Conservation (phyloP, 2,113 vertebrate species). For the Ancistrus triradiatus region DNA sequence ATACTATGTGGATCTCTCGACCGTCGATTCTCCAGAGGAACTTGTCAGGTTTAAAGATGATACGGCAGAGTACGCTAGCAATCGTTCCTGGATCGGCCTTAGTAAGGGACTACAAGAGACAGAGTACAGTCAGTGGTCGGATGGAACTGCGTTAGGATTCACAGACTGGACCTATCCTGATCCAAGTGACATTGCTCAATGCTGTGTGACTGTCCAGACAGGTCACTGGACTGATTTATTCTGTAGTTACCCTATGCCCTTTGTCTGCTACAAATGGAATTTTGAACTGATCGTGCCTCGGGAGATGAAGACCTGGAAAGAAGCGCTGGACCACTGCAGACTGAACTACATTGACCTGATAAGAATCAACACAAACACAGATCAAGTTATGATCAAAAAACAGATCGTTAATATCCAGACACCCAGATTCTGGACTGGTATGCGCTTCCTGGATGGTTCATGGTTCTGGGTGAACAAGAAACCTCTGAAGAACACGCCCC, state of each 20-base stretch:
- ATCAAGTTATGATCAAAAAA: neutral
- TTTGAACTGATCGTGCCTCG: neutral
- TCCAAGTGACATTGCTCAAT: too few species aligned
- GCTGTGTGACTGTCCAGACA: neutral
- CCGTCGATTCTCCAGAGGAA: neutral
- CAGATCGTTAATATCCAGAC: neutral
- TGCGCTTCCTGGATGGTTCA: neutral
- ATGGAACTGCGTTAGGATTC: neutral
- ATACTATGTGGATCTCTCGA: neutral
- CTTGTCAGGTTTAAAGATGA: neutral
- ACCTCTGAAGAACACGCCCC: rapidly evolving
- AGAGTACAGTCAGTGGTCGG: neutral
- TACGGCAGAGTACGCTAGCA: rapidly evolving
- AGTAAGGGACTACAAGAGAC: neutral
- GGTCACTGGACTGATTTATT: neutral
- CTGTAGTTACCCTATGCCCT: neutral
- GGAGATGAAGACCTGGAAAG: neutral
- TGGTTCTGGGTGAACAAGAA: neutral
- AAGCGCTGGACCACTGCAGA: neutral
- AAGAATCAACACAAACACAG: neutral
- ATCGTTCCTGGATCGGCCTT: neutral
- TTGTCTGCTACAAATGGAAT: neutral
- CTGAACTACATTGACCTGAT: neutral
- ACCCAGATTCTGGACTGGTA: neutral
- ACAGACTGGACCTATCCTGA: rapidly evolving